phyloP scores from a whole-genome alignment of 2,888 invertebrate genomes.

The Cosmia trapezina region DNA sequence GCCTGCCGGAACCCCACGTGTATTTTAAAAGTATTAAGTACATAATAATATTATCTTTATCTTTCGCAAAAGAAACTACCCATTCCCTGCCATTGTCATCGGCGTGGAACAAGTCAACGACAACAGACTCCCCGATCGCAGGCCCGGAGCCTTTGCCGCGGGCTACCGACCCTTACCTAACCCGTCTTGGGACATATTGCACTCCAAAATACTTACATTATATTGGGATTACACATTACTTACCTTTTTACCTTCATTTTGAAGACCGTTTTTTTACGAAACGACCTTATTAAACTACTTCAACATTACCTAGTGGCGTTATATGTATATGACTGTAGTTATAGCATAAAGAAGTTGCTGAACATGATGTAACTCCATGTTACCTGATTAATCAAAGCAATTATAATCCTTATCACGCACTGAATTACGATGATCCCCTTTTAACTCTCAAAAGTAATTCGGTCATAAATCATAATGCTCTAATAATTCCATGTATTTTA shows the following conservation, averaged over 20 bases:
- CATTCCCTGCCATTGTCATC: slow-evolving; percentile 32
- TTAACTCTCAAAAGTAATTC: slow-evolving; percentile 15
- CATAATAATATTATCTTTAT: slow-evolving; percentile 10
- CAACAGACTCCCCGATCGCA: slow-evolving; percentile 19
- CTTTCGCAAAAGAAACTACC: slow-evolving; percentile 15
- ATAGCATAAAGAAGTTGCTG: background rate
- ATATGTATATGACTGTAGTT: slow-evolving; percentile 28
- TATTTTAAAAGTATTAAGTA: slow-evolving; percentile 28
- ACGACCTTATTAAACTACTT: slow-evolving; percentile 32
- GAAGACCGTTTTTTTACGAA: slow-evolving; percentile 34
- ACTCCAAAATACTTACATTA: slow-evolving; percentile 49
- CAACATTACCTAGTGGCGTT: background rate
- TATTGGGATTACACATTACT: slow-evolving; percentile 56
- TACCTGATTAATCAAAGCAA: slow-evolving; percentile 1
- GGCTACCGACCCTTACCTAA: slow-evolving; percentile 24
- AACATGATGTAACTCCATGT: background rate
- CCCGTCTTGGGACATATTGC: slow-evolving; percentile 45
- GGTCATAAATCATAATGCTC: slow-evolving; percentile 6
- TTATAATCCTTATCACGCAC: background rate
- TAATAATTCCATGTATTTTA: slow-evolving; percentile 6
- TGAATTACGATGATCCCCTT: background rate
- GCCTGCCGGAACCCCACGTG: background rate
- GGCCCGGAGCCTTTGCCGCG: slow-evolving; percentile 26
- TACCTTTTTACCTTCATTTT: slow-evolving; percentile 42
- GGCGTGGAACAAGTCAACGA: slow-evolving; percentile 27